Percentiles rank a stretch among this genome's conserved stretches.
Evolutionary conservation across 2,888 invertebrate genomes (phyloP).

Genomic region (Erannis defoliaria): DNA sequence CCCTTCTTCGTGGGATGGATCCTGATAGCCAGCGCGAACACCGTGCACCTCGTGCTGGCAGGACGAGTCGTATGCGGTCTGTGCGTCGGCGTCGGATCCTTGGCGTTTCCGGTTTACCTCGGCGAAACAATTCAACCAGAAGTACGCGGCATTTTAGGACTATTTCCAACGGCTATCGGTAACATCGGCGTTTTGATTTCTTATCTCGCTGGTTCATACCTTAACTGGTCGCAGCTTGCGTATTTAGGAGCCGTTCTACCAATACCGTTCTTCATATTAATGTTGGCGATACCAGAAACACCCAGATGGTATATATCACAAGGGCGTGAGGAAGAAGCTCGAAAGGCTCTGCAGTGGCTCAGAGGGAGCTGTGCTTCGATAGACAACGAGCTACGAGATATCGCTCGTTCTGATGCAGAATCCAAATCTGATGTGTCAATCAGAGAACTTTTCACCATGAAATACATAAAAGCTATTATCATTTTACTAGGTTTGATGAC

Average conservation of each 20-base stretch:
- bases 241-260: constrained; percentile 92
- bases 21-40: constrained; percentile 91
- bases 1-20: constrained; percentile 95
- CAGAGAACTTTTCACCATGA: constrained; percentile 89
- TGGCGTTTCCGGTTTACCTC: constrained; percentile 96
- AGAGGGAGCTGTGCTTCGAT: constrained; percentile 93
- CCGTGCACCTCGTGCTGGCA: constrained; percentile 90
- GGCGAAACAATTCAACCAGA: constrained; percentile 97
- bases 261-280: constrained; percentile 92
- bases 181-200: constrained; percentile 94
- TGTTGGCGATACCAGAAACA: constrained; percentile 96
- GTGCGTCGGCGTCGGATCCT: constrained; percentile 95
- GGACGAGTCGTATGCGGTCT: constrained; percentile 95
- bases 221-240: constrained; percentile 94
- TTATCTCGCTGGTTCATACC: constrained; percentile 92
- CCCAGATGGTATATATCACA: constrained; percentile 96
- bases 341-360: constrained; percentile 93
- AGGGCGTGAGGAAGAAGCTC: constrained; percentile 91
- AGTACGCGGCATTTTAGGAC: constrained; percentile 95
- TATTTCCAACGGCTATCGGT: constrained; percentile 95
- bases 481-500: constrained; percentile 96
- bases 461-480: constrained; percentile 92
- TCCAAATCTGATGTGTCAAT: constrained; percentile 88
- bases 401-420: constrained; percentile 90
- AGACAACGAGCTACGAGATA: constrained; percentile 91